Conservation (phyloP, 37 sponge, comb jelly and placozoan genomes). For the Aphrocallistes beatrix region DNA sequence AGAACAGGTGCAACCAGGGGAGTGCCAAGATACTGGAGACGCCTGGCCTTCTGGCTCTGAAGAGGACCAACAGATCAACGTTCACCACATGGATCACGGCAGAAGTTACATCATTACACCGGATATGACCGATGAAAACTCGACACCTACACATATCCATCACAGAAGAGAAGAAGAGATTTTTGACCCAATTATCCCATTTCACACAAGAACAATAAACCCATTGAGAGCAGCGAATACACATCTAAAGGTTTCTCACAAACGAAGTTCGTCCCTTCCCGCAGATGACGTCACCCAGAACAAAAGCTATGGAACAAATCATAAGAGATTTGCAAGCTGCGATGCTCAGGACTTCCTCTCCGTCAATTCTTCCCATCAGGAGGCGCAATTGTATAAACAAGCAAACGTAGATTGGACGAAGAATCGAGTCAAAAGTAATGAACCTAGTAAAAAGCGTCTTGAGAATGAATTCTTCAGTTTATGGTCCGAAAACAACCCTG, state of each 20-base stretch:
- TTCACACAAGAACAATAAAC: not conserved
- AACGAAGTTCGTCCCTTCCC: not conserved
- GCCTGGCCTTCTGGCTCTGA: not conserved
- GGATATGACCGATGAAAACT: not conserved
- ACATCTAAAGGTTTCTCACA: not conserved
- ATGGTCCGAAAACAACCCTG: not conserved
- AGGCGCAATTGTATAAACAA: not conserved
- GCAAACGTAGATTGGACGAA: conserved; percentile 5
- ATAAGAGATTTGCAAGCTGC: not conserved
- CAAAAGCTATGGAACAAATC: not conserved
- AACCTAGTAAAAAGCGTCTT: not conserved
- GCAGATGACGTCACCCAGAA: not conserved
- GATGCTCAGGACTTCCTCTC: not conserved
- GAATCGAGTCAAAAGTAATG: not conserved
- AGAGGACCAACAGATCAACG: not conserved
- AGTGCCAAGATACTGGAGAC: not conserved
- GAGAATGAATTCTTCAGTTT: not conserved
- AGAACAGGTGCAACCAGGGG: conserved; percentile 8
- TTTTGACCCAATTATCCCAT: not conserved
- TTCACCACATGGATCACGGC: not conserved
- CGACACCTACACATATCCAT: not conserved
- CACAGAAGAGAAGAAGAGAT: not conserved
- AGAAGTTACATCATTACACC: not conserved
- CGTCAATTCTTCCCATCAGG: not conserved
- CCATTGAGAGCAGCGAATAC: not conserved